Conservation (phyloP, 2,888 invertebrate species). For the Patella depressa region DNA sequence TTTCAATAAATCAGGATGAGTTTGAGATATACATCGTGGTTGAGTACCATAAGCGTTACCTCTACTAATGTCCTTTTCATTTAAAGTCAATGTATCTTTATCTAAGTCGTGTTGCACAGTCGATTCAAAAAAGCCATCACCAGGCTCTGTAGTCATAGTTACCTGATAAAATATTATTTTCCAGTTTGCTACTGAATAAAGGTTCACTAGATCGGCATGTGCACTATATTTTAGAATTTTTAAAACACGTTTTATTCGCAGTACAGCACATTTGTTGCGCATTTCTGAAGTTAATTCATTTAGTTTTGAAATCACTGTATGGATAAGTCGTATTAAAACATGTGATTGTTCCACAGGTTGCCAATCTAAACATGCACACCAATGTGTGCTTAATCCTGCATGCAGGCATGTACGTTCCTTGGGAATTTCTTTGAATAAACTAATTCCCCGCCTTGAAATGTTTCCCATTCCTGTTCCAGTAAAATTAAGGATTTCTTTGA, state of each 20-base stretch:
- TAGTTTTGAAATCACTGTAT: constrained; percentile 75
- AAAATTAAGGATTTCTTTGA: constrained; percentile 78
- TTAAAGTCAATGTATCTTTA: constrained; percentile 32
- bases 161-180: constrained; percentile 40
- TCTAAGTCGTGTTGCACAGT: constrained; percentile 36
- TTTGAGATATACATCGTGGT: constrained; percentile 36
- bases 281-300: constrained; percentile 36
- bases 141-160: constrained; percentile 41
- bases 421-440: constrained; percentile 73
- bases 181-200: constrained; percentile 77
- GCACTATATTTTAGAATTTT: constrained; percentile 22
- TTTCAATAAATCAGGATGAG: constrained; percentile 33
- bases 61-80: constrained; percentile 38
- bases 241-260: constrained; percentile 56
- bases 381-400: constrained; percentile 92
- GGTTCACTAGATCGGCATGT: constrained; percentile 48
- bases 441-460: constrained; percentile 53
- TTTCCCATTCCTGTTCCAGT: constrained; percentile 51
- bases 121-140: constrained; percentile 45
- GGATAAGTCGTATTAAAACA: constrained; percentile 78
- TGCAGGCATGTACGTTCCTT: constrained; percentile 84
- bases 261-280: constrained; percentile 77
- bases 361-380: constrained; percentile 94
- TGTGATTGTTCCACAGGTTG: constrained; percentile 75
- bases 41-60: constrained; percentile 47